Base-by-base conservation (phyloP, 2,113 vertebrate genomes). In the Propithecus coquereli region DNA sequence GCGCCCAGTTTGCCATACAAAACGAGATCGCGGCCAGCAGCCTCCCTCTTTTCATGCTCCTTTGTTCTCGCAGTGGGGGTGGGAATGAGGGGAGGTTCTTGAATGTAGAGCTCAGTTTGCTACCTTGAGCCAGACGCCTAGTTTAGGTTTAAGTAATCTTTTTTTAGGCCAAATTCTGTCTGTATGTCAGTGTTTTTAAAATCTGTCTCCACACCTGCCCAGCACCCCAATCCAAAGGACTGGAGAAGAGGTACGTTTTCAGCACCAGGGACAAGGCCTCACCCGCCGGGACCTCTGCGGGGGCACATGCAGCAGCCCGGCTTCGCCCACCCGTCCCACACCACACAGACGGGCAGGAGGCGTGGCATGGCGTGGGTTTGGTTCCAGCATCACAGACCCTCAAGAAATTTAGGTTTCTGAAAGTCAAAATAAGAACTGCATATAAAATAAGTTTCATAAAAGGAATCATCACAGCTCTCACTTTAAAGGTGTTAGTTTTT, bases 161-260 rank as follows among this genome's bases (percentile, higher is more conserved):
- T 74, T 85, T 52, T 22, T 59, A 84, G 61, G 80, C 43, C 80
- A 79, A 37, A 93, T 61, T 65, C 79, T 94, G 16, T 90, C 82
- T 79, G 0, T 34, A 70, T n/a, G 47, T 82, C 76, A n/a, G 23
- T 47, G 17, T 27, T 37, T 90, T 61, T 68, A 73, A 92, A 92
- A 68, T 43, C 65, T 77, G 50, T 12, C 22, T 70, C 68, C 23
- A 68, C 27, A 2, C 8, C 68, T 77, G 2, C 34, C 71, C 68
- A 88, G 54, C 4, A 50, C 16, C 23, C 66, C 37, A 27, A 54
- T 14, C 61, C 43, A 65, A 90, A 65, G 34, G 23, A 89, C 79
- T 63, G 12, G 37, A 52, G 16, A 22, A n/a, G 32, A 12, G 22
- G 47, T n/a, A 23, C 32, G 45, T 57, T 6, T 66, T 43, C 65